These are phyloP conservation scores for Phorcus lineatus DNA, from an alignment of 2,888 invertebrate genomes.

Conservation along the genomic window DNA sequence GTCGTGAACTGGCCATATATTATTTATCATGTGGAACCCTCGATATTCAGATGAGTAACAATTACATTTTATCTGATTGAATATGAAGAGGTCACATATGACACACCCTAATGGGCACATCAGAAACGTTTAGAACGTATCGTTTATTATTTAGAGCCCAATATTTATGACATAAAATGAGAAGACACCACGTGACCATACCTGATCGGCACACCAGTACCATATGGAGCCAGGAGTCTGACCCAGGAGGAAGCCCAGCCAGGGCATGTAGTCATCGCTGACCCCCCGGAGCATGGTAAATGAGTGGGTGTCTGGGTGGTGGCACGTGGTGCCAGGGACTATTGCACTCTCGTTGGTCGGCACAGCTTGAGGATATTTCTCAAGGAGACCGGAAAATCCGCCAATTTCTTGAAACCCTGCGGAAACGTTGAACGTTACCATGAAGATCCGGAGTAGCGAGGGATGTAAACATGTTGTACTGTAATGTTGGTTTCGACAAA, in stretches of 20 bases:
- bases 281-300: conserved; percentile 76
- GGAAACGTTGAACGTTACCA: background rate
- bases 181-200: conserved; percentile 35
- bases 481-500: too few relatives aligned
- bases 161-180: too few relatives aligned
- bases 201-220: conserved; percentile 78
- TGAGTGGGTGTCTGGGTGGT: conserved; percentile 72
- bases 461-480: too few relatives aligned
- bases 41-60: too few relatives aligned
- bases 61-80: too few relatives aligned
- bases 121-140: too few relatives aligned
- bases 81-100: too few relatives aligned
- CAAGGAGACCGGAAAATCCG: conserved; percentile 73
- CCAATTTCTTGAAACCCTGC: conserved; percentile 76
- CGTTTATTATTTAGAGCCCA: too few relatives aligned
- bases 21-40: too few relatives aligned
- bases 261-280: conserved; percentile 77
- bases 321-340: conserved; percentile 68
- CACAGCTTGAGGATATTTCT: conserved; percentile 75
- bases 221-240: conserved; percentile 78
- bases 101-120: too few relatives aligned
- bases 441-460: too few relatives aligned
- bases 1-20: too few relatives aligned
- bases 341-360: conserved; percentile 61
- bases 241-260: conserved; percentile 78